These are phyloP conservation scores for Atrina japonica DNA, from an alignment of 2,888 invertebrate species.

Conservation along the genomic window DNA sequence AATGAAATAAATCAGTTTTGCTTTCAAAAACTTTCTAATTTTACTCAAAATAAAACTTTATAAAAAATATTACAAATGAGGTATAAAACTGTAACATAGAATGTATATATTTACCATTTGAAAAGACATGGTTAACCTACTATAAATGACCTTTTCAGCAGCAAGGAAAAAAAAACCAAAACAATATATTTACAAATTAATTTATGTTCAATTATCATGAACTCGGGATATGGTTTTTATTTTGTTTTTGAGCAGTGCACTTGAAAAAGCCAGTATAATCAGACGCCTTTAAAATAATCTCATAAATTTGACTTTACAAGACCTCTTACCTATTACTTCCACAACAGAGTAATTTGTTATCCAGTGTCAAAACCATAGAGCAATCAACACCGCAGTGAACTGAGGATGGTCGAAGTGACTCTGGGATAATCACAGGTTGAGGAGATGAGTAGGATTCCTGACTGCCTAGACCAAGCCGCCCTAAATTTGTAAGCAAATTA, in stretches of 20 bases:
- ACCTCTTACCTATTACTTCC: conserved; percentile 78
- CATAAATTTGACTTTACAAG: too few species aligned
- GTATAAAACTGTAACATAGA: not conserved
- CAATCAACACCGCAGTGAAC: conserved; percentile 79
- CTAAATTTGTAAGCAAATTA: too few species aligned
- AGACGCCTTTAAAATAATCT: too few species aligned
- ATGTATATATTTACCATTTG: too few species aligned
- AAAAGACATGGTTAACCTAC: too few species aligned
- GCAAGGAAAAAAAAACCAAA: too few species aligned
- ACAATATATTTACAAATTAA: too few species aligned
- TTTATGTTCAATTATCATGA: not conserved
- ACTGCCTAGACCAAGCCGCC: conserved; percentile 76
- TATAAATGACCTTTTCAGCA: too few species aligned
- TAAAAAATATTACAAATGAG: not conserved
- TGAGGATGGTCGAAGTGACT: conserved; percentile 66
- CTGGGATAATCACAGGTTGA: conserved; percentile 72
- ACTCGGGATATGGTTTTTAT: too few species aligned
- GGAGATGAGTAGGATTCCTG: conserved; percentile 75
- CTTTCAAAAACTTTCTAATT: not conserved
- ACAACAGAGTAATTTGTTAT: conserved; percentile 72
- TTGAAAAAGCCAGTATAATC: too few species aligned
- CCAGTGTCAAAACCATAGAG: conserved; percentile 76
- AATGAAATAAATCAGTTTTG: not conserved
- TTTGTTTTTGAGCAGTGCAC: too few species aligned
- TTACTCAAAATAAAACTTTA: not conserved